Evolutionary conservation across 2,797 vertebrate species (phyloP).

Genomic region (Darevskia nairensis): DNA sequence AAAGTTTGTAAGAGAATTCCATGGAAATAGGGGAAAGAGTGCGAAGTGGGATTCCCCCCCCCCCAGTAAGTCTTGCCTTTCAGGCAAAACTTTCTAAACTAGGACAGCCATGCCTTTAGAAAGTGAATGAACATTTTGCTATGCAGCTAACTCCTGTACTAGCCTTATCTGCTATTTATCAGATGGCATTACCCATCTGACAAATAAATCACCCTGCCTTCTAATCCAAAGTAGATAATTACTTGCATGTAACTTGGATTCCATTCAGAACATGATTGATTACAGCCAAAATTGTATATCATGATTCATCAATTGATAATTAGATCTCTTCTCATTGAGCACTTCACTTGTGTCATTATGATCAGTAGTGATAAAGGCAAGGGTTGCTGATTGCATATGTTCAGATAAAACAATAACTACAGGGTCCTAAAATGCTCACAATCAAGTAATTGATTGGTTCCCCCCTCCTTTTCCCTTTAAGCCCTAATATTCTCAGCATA

Average conservation of each 20-base stretch:
- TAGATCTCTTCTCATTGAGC: slow-evolving; percentile 49
- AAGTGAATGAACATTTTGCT: slow-evolving; percentile 43
- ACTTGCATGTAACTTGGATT: slow-evolving; percentile 55
- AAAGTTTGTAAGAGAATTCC: not conserved
- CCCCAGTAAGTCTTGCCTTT: not conserved
- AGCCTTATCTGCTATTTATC: slow-evolving; percentile 44
- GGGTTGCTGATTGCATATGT: slow-evolving; percentile 58
- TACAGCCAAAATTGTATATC: slow-evolving; percentile 57
- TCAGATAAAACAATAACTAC: slow-evolving; percentile 47
- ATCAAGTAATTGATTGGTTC: slow-evolving; percentile 57
- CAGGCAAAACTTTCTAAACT: slow-evolving; percentile 24
- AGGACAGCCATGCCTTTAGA: slow-evolving; percentile 19
- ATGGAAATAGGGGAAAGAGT: not conserved
- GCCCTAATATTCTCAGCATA: slow-evolving; percentile 48
- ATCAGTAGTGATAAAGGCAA: slow-evolving; percentile 54
- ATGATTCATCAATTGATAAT: slow-evolving; percentile 64
- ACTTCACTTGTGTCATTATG: slow-evolving; percentile 56
- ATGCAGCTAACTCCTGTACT: slow-evolving; percentile 49
- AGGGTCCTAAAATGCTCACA: slow-evolving; percentile 56
- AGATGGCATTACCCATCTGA: slow-evolving; percentile 60
- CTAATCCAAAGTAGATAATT: slow-evolving; percentile 59
- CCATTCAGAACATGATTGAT: slow-evolving; percentile 67
- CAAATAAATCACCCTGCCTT: slow-evolving; percentile 66
- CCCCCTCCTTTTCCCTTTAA: slow-evolving; percentile 32
- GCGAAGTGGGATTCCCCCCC: not conserved